Conservation (phyloP, 2,797 vertebrate species). For the Kryptopterus vitreolus region DNA sequence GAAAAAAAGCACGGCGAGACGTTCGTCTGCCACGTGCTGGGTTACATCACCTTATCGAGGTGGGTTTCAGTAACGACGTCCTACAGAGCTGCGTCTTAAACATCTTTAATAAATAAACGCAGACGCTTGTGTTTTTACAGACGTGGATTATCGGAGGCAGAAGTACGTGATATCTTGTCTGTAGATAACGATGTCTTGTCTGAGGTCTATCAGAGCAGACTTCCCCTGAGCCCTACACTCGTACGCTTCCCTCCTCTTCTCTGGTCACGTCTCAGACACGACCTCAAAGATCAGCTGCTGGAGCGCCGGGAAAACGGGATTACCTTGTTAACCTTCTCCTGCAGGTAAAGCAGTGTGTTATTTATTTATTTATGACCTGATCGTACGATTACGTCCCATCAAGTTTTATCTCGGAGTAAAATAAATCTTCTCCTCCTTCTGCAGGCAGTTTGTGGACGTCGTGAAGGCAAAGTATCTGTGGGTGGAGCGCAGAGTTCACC, state of each 20-base stretch:
- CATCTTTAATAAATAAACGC: not conserved
- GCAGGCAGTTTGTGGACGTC: slow-evolving; percentile 72
- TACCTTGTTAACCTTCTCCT: slow-evolving; percentile 65
- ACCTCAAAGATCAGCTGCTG: slow-evolving; percentile 72
- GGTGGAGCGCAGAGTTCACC: slow-evolving; percentile 60
- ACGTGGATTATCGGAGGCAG: slow-evolving; percentile 78
- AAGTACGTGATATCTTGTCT: slow-evolving; percentile 82
- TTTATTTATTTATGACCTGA: not conserved
- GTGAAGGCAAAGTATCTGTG: slow-evolving; percentile 69
- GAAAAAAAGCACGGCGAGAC: slow-evolving; percentile 76
- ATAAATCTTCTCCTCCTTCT: not conserved
- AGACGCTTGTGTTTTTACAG: slow-evolving; percentile 60
- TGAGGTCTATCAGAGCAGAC: slow-evolving; percentile 73
- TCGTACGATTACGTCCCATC: no score
- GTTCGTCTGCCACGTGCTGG: slow-evolving; percentile 71
- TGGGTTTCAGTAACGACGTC: slow-evolving; percentile 45
- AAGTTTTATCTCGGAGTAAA: not conserved
- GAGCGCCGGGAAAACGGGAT: slow-evolving; percentile 69
- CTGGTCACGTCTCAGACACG: slow-evolving; percentile 75
- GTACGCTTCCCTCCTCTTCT: slow-evolving; percentile 77
- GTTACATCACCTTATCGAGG: slow-evolving; percentile 77
- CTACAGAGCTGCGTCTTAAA: not conserved
- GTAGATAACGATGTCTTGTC: slow-evolving; percentile 80
- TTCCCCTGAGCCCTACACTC: slow-evolving; percentile 71
- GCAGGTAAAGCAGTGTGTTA: not conserved